A percentile compares a stretch with the other conserved stretches of the same genome.
Conservation (phyloP, 2,888 invertebrate species). For the Bombyx huttoni region DNA sequence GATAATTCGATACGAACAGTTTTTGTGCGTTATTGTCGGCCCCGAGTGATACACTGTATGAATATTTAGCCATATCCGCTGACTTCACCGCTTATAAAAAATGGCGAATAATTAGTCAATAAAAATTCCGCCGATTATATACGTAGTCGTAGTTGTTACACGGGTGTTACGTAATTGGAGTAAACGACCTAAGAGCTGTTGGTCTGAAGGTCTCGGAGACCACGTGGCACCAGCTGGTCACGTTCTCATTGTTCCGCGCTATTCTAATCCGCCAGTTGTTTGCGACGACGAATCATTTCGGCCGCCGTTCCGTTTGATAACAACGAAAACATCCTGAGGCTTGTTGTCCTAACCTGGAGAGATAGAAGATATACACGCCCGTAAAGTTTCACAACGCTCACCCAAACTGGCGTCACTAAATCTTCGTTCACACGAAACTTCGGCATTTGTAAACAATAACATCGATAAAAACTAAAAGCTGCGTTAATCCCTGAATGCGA, state of each 20-base stretch:
- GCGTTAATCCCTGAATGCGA: slow-evolving; percentile 2
- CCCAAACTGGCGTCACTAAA: not conserved
- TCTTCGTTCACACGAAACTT: slow-evolving; percentile 19
- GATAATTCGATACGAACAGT: slow-evolving; percentile 42
- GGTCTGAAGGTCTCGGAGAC: slow-evolving; percentile 48
- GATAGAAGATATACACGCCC: not conserved
- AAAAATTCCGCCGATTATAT: slow-evolving; percentile 70
- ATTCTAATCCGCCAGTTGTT: too few species aligned
- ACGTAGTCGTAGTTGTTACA: slow-evolving; percentile 53
- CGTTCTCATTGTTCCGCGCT: too few species aligned
- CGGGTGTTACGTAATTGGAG: slow-evolving; percentile 70
- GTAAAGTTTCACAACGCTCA: not conserved
- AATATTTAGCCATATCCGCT: slow-evolving; percentile 72
- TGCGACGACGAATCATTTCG: too few species aligned
- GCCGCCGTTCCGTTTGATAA: too few species aligned
- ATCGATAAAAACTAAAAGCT: slow-evolving; percentile 11
- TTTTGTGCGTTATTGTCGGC: slow-evolving; percentile 65
- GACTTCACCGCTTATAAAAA: slow-evolving; percentile 68
- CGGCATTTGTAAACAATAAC: slow-evolving; percentile 31
- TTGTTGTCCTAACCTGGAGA: not conserved
- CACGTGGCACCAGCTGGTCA: slow-evolving; percentile 33
- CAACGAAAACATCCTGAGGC: not conserved
- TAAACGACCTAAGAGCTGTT: slow-evolving; percentile 63
- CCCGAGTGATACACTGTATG: slow-evolving; percentile 68
- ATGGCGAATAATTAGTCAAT: slow-evolving; percentile 71